Evolutionary conservation across 2,888 invertebrate genomes (phyloP).

Genomic region (Cephonodes hylas): DNA sequence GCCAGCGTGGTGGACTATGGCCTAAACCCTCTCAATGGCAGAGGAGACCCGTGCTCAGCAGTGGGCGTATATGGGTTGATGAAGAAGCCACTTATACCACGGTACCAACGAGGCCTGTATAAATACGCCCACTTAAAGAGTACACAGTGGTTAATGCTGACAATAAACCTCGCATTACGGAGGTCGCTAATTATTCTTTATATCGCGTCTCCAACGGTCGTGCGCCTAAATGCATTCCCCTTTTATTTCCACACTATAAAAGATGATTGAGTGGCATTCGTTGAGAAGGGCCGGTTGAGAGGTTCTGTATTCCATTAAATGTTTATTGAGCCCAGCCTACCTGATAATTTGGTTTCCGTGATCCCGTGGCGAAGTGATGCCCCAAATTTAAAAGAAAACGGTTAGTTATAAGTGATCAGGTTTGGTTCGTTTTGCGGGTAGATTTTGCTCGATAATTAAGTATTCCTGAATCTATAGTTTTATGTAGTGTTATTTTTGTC

Average conservation of each 20-base stretch:
- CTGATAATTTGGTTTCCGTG: background rate
- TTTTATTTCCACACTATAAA: constrained; percentile 29
- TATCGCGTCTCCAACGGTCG: background rate
- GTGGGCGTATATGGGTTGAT: too few species aligned
- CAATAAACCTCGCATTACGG: constrained; percentile 12
- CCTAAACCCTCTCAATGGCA: too few species aligned
- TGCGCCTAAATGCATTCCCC: constrained; percentile 15
- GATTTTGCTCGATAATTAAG: too few species aligned
- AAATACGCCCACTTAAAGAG: background rate
- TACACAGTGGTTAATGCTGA: background rate
- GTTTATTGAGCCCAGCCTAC: too few species aligned
- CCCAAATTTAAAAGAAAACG: too few species aligned
- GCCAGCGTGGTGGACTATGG: too few species aligned
- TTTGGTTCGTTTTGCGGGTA: too few species aligned
- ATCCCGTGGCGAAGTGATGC: too few species aligned
- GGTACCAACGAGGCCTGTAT: background rate
- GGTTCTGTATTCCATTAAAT: background rate
- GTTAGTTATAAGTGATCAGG: too few species aligned
- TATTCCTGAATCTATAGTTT: too few species aligned
- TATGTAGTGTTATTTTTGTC: too few species aligned
- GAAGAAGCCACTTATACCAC: background rate
- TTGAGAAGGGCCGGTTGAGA: background rate
- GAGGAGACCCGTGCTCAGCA: too few species aligned
- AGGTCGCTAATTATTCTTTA: constrained; percentile 8
- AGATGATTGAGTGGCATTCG: constrained; percentile 13